These are phyloP conservation scores for Heliconius ethilla DNA, from an alignment of 2,888 invertebrate genomes.

Conservation along the genomic window DNA sequence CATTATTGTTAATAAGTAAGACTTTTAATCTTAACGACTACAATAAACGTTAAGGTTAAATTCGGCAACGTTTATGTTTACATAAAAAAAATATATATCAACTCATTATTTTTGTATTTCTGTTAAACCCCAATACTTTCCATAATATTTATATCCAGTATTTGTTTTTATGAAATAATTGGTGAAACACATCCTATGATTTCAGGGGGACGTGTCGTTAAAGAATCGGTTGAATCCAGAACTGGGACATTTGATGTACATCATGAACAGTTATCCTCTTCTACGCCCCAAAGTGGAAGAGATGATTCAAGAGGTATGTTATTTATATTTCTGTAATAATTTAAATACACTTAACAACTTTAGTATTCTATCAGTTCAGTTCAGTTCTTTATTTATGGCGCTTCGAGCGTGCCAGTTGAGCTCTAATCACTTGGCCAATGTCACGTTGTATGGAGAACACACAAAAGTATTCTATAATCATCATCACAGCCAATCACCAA, in stretches of 20 bases:
- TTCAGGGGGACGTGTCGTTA: conserved; percentile 66
- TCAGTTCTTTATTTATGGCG: no score
- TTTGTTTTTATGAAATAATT: background rate
- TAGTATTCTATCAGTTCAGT: background rate
- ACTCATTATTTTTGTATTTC: background rate
- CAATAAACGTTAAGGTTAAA: background rate
- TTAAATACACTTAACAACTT: background rate
- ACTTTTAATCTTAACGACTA: no score
- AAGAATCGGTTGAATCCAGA: conserved; percentile 74
- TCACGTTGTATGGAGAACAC: no score
- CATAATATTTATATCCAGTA: background rate
- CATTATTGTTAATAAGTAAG: background rate
- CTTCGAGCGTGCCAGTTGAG: no score
- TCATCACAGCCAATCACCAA: no score
- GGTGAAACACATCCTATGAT: background rate
- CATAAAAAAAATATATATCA: no score
- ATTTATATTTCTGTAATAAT: conserved; percentile 6
- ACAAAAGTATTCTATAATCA: no score
- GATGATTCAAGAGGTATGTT: conserved; percentile 62
- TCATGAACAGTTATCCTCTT: conserved; percentile 70
- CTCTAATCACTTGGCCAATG: no score
- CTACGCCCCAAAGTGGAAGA: conserved; percentile 61
- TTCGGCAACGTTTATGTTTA: no score
- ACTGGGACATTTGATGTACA: conserved; percentile 70
- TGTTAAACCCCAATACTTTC: background rate